These are phyloP conservation scores for Bubalus kerabau DNA, from an alignment of 2,113 vertebrate genomes.

Conservation along the genomic window DNA sequence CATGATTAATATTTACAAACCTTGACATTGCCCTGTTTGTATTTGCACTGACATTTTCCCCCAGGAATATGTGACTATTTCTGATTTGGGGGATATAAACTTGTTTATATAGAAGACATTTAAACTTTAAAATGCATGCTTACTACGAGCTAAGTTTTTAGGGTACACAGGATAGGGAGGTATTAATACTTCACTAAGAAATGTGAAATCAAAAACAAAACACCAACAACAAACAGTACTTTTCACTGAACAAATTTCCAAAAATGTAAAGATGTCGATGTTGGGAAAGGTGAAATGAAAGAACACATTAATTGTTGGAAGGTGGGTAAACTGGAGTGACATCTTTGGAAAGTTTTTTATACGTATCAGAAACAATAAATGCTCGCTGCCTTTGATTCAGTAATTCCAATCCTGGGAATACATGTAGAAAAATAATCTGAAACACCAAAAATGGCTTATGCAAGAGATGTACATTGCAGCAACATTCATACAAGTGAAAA, in stretches of 20 bases:
- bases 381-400: background rate
- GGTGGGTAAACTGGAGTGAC: background rate
- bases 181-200: background rate
- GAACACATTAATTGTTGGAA: background rate
- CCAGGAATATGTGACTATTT: background rate
- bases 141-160: background rate
- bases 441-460: background rate
- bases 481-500: background rate
- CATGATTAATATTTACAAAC: background rate
- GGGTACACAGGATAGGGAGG: background rate
- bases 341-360: background rate
- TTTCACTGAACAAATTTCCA: background rate
- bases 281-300: background rate
- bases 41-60: background rate
- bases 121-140: conserved; percentile 13
- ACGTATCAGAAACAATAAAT: background rate
- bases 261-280: background rate
- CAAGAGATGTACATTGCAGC: background rate
- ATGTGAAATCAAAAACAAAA: background rate
- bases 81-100: background rate
- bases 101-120: conserved; percentile 5
- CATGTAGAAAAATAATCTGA: background rate
- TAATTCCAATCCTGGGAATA: background rate
- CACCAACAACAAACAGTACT: background rate
- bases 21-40: background rate